phyloP scores from a whole-genome alignment of 2,113 vertebrate genomes.

The Marcusenius ussheri region DNA sequence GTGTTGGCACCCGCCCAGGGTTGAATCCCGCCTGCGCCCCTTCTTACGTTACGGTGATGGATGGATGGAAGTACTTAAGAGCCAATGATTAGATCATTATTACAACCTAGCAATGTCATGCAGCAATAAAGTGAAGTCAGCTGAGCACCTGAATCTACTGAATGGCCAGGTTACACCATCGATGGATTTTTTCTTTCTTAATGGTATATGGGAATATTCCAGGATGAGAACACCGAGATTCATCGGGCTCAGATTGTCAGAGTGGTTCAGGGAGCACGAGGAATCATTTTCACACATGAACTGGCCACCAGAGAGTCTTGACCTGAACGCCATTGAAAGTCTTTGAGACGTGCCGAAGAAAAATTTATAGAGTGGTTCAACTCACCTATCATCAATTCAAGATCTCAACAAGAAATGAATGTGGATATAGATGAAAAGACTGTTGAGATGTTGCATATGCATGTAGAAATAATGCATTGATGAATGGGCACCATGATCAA shows the following conservation, averaged over 20 bases:
- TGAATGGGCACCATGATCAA: background rate
- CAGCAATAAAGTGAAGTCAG: background rate
- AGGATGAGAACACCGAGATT: background rate
- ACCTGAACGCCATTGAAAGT: background rate
- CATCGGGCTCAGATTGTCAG: background rate
- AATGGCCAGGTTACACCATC: background rate
- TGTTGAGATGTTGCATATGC: background rate
- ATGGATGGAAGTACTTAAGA: too few relatives aligned
- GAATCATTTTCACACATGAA: background rate
- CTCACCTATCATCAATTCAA: background rate
- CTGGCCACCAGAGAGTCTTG: background rate
- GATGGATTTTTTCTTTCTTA: background rate
- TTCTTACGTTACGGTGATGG: too few relatives aligned
- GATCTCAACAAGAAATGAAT: background rate
- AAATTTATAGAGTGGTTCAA: background rate
- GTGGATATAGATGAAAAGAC: background rate
- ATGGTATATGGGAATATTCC: background rate
- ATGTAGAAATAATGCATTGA: background rate
- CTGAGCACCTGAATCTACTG: background rate
- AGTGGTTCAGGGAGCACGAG: background rate
- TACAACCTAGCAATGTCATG: too few relatives aligned
- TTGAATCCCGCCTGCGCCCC: too few relatives aligned
- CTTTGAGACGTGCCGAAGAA: background rate
- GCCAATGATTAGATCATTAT: too few relatives aligned
- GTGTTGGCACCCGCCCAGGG: too few relatives aligned